Percentiles rank a stretch among this genome's conserved stretches.
Evolutionary conservation across 2,797 vertebrate species (phyloP).

Genomic region (Bovichtus variegatus): DNA sequence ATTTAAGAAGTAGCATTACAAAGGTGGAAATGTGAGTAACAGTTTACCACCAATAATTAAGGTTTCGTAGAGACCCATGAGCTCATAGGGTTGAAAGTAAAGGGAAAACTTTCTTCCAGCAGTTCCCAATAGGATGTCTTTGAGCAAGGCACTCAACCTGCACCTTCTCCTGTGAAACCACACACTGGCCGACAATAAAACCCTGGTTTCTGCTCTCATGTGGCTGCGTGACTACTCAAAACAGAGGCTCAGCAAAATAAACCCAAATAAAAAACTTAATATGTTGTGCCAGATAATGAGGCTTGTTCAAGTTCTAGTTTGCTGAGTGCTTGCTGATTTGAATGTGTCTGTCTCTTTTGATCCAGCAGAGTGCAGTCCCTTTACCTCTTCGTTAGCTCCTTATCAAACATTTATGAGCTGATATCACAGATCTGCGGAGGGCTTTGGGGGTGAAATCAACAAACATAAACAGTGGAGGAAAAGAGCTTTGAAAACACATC

Average conservation of each 20-base stretch:
- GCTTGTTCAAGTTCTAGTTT: constrained; percentile 53
- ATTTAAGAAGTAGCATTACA: constrained; percentile 29
- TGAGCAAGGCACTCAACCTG: constrained; percentile 3
- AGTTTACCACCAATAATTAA: constrained; percentile 7
- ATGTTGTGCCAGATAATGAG: constrained; percentile 57
- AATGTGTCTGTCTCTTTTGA: constrained; percentile 69
- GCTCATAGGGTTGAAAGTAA: not conserved
- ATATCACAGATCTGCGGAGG: constrained; percentile 67
- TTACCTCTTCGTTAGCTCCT: constrained; percentile 79
- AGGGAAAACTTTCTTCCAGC: not conserved
- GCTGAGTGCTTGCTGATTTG: constrained; percentile 65
- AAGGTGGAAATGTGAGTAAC: constrained; percentile 3
- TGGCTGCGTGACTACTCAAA: constrained; percentile 2
- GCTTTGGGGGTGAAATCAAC: constrained; percentile 74
- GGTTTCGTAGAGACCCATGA: not conserved
- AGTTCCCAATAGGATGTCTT: not conserved
- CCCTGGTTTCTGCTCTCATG: not conserved
- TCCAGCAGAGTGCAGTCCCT: constrained; percentile 60
- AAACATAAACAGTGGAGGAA: constrained; percentile 74
- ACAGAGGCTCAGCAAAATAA: constrained; percentile 46
- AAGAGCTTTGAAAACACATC: constrained; percentile 60
- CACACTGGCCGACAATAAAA: not conserved
- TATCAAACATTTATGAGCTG: constrained; percentile 83
- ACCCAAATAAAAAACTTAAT: not conserved
- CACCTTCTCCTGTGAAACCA: not conserved